phyloP scores from a whole-genome alignment of 2,888 invertebrate genomes.

The Erynnis tages region DNA sequence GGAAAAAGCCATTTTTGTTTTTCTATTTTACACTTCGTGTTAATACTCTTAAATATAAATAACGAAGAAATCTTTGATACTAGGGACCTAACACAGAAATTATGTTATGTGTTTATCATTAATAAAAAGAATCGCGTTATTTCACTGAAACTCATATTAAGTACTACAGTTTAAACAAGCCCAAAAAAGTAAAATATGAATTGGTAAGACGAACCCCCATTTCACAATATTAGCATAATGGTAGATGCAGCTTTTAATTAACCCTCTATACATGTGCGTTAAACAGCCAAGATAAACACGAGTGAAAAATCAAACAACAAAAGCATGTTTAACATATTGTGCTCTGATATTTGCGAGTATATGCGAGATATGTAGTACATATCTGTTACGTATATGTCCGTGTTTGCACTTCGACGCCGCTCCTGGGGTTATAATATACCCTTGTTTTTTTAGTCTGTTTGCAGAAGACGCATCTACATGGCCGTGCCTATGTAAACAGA shows the following conservation, averaged over 20 bases:
- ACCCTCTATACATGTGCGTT: slow-evolving; percentile 27
- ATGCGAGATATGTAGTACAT: slow-evolving; percentile 37
- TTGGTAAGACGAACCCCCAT: slow-evolving; percentile 1
- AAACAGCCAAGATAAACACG: slow-evolving; percentile 41
- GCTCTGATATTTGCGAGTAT: slow-evolving; percentile 51
- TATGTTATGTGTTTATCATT: no score
- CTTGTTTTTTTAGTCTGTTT: slow-evolving; percentile 80
- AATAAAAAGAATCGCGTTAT: no score
- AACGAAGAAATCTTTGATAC: no score
- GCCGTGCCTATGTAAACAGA: slow-evolving; percentile 71
- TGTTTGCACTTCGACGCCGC: slow-evolving; percentile 35
- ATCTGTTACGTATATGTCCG: slow-evolving; percentile 34
- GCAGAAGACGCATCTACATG: slow-evolving; percentile 77
- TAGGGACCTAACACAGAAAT: no score
- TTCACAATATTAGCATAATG: slow-evolving; percentile 23
- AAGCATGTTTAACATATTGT: slow-evolving; percentile 52
- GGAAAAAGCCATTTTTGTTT: no score
- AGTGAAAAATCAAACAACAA: slow-evolving; percentile 54
- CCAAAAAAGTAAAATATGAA: slow-evolving; percentile 23
- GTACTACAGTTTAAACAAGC: no score
- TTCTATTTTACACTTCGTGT: no score
- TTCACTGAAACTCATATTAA: no score
- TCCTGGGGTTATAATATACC: slow-evolving; percentile 58
- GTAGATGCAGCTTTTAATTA: slow-evolving; percentile 24
- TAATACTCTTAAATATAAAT: no score